A percentile compares a stretch with the other conserved stretches of the same genome.
These are phyloP conservation scores for Elephas maximus DNA, from an alignment of 2,113 vertebrate genomes.

Conservation along the genomic window DNA sequence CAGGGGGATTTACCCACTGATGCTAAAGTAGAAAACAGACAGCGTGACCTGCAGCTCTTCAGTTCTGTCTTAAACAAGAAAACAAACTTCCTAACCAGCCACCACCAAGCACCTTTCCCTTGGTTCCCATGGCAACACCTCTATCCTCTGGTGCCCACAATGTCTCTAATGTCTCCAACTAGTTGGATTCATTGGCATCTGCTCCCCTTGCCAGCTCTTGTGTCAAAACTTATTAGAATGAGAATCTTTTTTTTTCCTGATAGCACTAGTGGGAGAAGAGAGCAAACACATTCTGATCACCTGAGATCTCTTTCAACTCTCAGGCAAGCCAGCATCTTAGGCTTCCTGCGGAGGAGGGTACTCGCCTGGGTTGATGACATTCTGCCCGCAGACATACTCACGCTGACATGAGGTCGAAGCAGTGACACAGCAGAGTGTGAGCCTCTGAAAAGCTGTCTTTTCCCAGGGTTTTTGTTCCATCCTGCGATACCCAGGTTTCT, in stretches of 20 bases:
- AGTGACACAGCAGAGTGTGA: background rate
- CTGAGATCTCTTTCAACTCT: slow-evolving; percentile 85
- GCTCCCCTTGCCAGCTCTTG: slow-evolving; percentile 86
- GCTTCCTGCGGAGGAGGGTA: slow-evolving; percentile 59
- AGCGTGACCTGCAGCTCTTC: slow-evolving; percentile 83
- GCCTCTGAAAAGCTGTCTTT: slow-evolving; percentile 10
- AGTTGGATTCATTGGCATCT: slow-evolving; percentile 88
- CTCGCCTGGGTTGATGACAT: slow-evolving; percentile 48
- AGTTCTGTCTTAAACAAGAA: slow-evolving; percentile 84
- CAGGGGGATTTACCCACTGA: slow-evolving; percentile 76
- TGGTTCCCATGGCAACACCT: slow-evolving; percentile 90
- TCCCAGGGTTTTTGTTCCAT: slow-evolving; percentile 39
- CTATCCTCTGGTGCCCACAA: slow-evolving; percentile 86
- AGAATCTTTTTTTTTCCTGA: slow-evolving; percentile 85
- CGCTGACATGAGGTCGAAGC: background rate
- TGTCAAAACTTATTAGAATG: slow-evolving; percentile 89
- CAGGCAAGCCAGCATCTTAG: slow-evolving; percentile 75
- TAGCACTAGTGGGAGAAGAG: slow-evolving; percentile 83
- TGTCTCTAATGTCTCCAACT: slow-evolving; percentile 86
- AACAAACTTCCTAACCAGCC: slow-evolving; percentile 87
- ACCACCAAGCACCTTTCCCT: slow-evolving; percentile 85
- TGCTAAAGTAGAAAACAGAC: slow-evolving; percentile 80
- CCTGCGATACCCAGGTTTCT: background rate
- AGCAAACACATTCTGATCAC: slow-evolving; percentile 84
- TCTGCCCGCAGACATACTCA: background rate